Evolutionary conservation across 2,888 invertebrate species (phyloP).

Genomic region (Hyles lineata): DNA sequence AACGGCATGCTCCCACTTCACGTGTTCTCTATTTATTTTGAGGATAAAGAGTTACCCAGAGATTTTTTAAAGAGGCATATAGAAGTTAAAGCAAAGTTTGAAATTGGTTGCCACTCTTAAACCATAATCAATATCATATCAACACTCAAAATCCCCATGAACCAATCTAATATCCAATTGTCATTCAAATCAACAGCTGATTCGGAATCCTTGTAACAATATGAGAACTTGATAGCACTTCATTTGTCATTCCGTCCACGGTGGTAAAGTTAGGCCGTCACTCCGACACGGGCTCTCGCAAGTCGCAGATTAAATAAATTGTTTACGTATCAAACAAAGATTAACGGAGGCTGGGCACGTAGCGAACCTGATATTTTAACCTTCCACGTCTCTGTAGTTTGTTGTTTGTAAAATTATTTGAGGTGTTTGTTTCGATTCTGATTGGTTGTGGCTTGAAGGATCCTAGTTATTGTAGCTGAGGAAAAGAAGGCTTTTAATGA

Average conservation of each 20-base stretch:
- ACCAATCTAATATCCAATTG: neutral
- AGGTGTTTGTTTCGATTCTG: neutral
- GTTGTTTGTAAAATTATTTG: slow-evolving; percentile 19
- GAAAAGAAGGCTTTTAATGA: no score
- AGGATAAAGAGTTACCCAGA: no score
- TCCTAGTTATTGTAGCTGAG: neutral
- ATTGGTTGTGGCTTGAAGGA: neutral
- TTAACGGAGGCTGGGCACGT: slow-evolving; percentile 30
- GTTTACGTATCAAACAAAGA: slow-evolving; percentile 33
- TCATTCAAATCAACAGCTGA: slow-evolving; percentile 1
- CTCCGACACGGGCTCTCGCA: slow-evolving; percentile 26
- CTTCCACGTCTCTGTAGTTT: slow-evolving; percentile 21
- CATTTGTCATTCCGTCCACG: slow-evolving; percentile 29
- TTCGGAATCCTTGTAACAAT: neutral
- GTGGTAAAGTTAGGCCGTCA: slow-evolving; percentile 28
- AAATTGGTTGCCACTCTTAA: no score
- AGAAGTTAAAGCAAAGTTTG: no score
- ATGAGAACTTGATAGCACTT: slow-evolving; percentile 12
- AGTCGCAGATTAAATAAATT: slow-evolving; percentile 32
- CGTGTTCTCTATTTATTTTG: no score
- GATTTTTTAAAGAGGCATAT: no score
- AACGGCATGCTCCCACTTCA: no score
- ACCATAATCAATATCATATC: no score
- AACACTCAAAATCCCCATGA: no score
- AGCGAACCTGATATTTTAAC: slow-evolving; percentile 28